Evolutionary conservation across 2,888 invertebrate species (phyloP).

Genomic region (Ecdyonurus torrentis): DNA sequence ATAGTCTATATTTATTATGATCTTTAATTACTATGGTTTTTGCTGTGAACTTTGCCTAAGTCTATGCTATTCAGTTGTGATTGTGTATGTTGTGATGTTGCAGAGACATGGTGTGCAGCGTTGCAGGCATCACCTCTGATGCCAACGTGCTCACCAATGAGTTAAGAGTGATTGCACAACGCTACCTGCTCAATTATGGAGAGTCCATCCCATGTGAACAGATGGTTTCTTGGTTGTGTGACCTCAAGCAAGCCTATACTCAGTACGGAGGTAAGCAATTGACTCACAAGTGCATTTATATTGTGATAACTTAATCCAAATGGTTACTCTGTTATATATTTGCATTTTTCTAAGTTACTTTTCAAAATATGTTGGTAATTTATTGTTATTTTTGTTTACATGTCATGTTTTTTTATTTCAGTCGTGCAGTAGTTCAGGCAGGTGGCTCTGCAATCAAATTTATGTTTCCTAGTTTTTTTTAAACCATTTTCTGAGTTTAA

Average conservation of each 20-base stretch:
- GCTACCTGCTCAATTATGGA: slow-evolving; percentile 85
- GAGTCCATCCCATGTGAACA: slow-evolving; percentile 98
- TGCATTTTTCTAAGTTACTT: too few species aligned
- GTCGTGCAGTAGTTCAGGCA: too few species aligned
- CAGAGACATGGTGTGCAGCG: slow-evolving; percentile 95
- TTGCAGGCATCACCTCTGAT: slow-evolving; percentile 98
- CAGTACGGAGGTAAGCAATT: slow-evolving; percentile 74
- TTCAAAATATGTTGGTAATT: too few species aligned
- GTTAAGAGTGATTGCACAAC: slow-evolving; percentile 81
- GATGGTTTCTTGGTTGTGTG: slow-evolving; percentile 92
- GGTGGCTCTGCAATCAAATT: too few species aligned
- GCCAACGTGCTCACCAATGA: slow-evolving; percentile 97
- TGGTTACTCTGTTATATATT: too few species aligned
- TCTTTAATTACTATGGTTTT: too few species aligned
- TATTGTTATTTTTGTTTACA: too few species aligned
- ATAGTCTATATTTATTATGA: background rate
- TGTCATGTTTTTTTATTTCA: too few species aligned
- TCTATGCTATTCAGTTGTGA: background rate
- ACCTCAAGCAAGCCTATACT: slow-evolving; percentile 98
- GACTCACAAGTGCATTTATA: too few species aligned
- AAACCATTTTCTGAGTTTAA: too few species aligned
- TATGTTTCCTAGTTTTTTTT: too few species aligned
- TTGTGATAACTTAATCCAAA: too few species aligned
- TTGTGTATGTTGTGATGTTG: slow-evolving; percentile 17
- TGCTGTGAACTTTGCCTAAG: background rate